A percentile compares a stretch with the other conserved stretches of the same genome.
Evolutionary conservation across 2,797 vertebrate genomes (phyloP).

Genomic region (Xiphophorus birchmanni): DNA sequence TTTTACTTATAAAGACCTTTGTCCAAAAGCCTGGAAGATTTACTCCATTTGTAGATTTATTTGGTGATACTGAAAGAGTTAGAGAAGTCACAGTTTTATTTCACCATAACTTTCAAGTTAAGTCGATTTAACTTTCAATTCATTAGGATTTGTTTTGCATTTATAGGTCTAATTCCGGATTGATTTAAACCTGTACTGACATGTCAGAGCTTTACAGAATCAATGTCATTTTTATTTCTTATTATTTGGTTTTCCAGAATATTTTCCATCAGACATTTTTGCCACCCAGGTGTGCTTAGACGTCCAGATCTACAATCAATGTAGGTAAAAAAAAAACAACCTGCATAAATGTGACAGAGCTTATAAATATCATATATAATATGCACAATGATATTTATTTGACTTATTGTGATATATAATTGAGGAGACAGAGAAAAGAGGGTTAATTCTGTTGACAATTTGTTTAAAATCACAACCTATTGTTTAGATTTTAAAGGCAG

Average conservation of each 20-base stretch:
- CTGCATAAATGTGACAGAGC: not conserved
- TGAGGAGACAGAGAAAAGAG: not conserved
- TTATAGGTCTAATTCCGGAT: not conserved
- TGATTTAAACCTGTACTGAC: not conserved
- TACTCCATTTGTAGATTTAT: not conserved
- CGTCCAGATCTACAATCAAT: too few relatives aligned
- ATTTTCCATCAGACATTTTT: not conserved
- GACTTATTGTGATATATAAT: not conserved
- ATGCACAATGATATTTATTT: not conserved
- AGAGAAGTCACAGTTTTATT: not conserved
- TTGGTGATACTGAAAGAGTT: not conserved
- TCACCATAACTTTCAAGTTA: not conserved
- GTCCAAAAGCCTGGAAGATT: not conserved
- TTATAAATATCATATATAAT: not conserved
- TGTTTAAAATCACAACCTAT: not conserved
- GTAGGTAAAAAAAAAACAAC: not conserved
- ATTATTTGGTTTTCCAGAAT: not conserved
- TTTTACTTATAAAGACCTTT: not conserved
- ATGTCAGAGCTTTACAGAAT: not conserved
- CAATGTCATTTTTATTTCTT: not conserved
- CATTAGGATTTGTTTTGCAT: not conserved
- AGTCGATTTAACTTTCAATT: not conserved
- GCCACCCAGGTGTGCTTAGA: not conserved
- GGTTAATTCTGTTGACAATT: not conserved
- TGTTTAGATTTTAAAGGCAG: not conserved